These are phyloP conservation scores for Deroplatys truncata DNA, from an alignment of 2,888 invertebrate genomes.

Conservation along the genomic window DNA sequence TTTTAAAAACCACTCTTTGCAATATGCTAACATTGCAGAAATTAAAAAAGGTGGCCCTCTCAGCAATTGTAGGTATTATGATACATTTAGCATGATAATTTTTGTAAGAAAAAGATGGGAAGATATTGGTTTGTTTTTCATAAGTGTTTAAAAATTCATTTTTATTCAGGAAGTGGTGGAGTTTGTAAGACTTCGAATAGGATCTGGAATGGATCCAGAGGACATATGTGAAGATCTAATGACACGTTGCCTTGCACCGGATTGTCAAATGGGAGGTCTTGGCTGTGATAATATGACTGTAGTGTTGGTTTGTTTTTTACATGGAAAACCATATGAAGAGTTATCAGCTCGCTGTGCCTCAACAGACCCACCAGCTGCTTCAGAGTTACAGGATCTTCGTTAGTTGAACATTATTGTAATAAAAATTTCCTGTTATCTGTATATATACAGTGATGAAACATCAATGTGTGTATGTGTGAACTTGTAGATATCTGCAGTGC, in stretches of 20 bases:
- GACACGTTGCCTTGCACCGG: conserved; percentile 92
- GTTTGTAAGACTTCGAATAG: conserved; percentile 81
- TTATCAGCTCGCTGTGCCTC: conserved; percentile 41
- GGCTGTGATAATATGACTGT: conserved; percentile 99
- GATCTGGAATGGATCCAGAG: conserved; percentile 81
- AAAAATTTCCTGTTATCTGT: not conserved
- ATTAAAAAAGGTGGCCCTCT: too few relatives aligned
- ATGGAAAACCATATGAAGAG: conserved; percentile 50
- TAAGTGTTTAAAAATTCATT: not conserved
- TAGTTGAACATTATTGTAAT: not conserved
- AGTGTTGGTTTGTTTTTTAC: conserved; percentile 75
- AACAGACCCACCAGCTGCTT: not conserved
- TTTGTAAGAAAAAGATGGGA: too few relatives aligned
- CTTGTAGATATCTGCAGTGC: not conserved
- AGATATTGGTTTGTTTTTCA: too few relatives aligned
- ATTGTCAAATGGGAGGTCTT: conserved; percentile 93
- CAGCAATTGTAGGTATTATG: too few relatives aligned
- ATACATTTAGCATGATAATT: too few relatives aligned
- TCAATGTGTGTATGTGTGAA: not conserved
- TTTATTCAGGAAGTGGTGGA: conserved; percentile 71
- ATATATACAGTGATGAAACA: not conserved
- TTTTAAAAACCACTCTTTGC: too few relatives aligned
- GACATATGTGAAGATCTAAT: conserved; percentile 94
- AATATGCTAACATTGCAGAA: too few relatives aligned
- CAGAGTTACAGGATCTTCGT: not conserved